These are phyloP conservation scores for Drosophila monieri DNA, from an alignment of 2,888 invertebrate genomes.

Conservation along the genomic window DNA sequence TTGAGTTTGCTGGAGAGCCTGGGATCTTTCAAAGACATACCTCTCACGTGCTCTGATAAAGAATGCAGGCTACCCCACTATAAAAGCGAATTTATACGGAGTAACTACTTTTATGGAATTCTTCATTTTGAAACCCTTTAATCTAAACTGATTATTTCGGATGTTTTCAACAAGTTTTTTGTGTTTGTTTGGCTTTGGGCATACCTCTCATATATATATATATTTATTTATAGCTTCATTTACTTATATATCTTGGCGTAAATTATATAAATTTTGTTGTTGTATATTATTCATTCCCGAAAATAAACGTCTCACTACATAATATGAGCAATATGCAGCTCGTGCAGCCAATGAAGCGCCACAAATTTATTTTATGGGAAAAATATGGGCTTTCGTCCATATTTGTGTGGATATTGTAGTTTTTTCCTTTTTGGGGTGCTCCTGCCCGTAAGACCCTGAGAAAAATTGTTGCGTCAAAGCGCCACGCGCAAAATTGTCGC, in stretches of 20 bases:
- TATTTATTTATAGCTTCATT: constrained; percentile 45
- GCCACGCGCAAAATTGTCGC: constrained; percentile 52
- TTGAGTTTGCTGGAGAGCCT: constrained; percentile 6
- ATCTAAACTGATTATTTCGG: constrained; percentile 11
- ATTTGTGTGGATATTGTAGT: constrained; percentile 10
- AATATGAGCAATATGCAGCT: constrained; percentile 31
- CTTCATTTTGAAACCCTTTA: neutral
- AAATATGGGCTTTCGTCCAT: constrained; percentile 48
- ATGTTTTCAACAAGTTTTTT: constrained; percentile 8
- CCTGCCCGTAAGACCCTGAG: constrained; percentile 23
- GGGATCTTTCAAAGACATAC: neutral
- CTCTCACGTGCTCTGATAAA: constrained; percentile 12
- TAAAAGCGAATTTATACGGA: neutral
- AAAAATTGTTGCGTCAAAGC: constrained; percentile 26
- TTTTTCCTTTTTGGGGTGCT: constrained; percentile 7
- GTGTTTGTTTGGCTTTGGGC: constrained; percentile 1
- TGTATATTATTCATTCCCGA: constrained; percentile 26
- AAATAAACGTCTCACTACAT: constrained; percentile 29
- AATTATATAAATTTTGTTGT: constrained; percentile 25
- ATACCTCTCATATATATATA: constrained; percentile 10
- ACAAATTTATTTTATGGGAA: constrained; percentile 43
- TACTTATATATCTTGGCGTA: constrained; percentile 4
- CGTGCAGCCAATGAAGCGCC: constrained; percentile 31
- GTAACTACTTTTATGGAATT: neutral
- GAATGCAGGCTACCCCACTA: neutral